phyloP scores from a whole-genome alignment of 2,888 invertebrate species.

The Nomada hirtipes region DNA sequence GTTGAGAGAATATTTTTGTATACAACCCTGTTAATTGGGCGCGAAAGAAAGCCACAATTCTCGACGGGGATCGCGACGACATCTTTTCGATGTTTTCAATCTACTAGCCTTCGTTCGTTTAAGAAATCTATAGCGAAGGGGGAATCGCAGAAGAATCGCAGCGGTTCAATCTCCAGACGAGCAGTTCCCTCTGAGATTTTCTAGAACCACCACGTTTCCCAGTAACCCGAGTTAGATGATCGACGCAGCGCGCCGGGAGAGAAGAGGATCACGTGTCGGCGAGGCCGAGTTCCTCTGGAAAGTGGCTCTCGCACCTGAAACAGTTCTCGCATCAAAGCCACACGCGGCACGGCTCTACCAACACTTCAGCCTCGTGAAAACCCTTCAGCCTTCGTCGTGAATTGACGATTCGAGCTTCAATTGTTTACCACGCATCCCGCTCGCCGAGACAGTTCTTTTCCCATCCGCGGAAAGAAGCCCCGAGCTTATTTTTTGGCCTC shows the following conservation, averaged over 20 bases:
- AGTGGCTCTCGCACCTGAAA: conserved; percentile 54
- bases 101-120: background rate
- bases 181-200: background rate
- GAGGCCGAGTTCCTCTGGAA: conserved; percentile 15
- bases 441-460: background rate
- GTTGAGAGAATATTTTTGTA: background rate
- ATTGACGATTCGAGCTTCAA: background rate
- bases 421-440: conserved; percentile 13
- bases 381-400: conserved; percentile 23
- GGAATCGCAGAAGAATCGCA: background rate
- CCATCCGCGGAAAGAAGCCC: background rate
- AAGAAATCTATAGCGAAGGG: background rate
- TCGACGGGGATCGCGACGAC: conserved; percentile 8
- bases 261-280: conserved; percentile 9
- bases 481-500: background rate
- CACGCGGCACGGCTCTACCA: conserved; percentile 30
- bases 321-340: conserved; percentile 50
- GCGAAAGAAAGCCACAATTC: conserved; percentile 15
- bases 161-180: background rate
- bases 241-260: background rate
- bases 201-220: too few relatives aligned
- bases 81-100: conserved; percentile 20
- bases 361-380: conserved; percentile 26
- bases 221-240: background rate
- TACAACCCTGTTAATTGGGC: conserved; percentile 24